phyloP scores from a whole-genome alignment of 2,888 invertebrate species.

The Coenonympha glycerion region DNA sequence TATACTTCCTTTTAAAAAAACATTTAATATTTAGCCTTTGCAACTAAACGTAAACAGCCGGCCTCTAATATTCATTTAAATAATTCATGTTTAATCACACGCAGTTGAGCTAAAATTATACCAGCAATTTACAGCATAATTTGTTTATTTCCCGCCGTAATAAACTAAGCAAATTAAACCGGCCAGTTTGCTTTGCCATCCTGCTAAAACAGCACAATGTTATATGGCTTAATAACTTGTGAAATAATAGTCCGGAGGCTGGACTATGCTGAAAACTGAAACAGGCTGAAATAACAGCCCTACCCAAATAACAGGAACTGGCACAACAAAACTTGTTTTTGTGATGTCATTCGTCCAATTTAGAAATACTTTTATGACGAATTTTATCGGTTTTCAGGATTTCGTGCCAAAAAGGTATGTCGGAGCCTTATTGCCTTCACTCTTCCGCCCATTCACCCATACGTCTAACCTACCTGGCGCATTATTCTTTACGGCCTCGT shows the following conservation, averaged over 20 bases:
- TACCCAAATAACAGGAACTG: no score
- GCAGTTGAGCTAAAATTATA: constrained; percentile 3
- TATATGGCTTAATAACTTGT: constrained; percentile 8
- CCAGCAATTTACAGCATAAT: constrained; percentile 1
- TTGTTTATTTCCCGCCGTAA: constrained; percentile 1
- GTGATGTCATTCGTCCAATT: neutral
- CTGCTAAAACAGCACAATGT: constrained; percentile 5
- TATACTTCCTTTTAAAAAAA: no score
- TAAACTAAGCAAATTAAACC: constrained; percentile 10
- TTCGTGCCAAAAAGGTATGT: no score
- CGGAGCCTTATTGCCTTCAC: no score
- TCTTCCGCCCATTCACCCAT: no score
- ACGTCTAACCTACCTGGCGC: no score
- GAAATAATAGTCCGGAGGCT: constrained; percentile 3
- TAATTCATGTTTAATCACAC: neutral
- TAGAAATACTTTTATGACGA: neutral
- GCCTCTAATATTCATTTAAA: neutral
- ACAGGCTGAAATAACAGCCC: constrained; percentile 16
- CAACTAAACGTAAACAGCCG: neutral
- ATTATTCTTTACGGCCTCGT: no score
- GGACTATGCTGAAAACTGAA: neutral
- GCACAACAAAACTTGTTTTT: neutral
- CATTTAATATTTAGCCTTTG: no score
- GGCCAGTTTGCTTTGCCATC: constrained; percentile 3
- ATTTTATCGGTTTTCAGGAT: neutral